Percentiles rank a stretch among this genome's conserved stretches.
Evolutionary conservation across 2,113 vertebrate species (phyloP).

Genomic region (Neolamprologus sp.): DNA sequence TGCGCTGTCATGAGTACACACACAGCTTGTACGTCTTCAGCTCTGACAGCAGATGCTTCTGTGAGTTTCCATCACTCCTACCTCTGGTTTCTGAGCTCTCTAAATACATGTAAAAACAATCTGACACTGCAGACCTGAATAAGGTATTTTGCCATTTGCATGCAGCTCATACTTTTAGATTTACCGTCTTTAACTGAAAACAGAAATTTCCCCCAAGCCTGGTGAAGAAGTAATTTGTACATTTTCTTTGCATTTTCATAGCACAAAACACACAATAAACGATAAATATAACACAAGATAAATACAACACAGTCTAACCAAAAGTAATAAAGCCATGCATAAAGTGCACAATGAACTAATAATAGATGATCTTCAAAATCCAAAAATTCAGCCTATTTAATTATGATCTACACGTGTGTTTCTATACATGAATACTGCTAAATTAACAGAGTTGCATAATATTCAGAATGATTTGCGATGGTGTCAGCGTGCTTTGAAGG

Average conservation of each 20-base stretch:
- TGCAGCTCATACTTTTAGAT: background rate
- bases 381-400: background rate
- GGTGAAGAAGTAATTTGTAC: background rate
- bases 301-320: background rate
- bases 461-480: fast-evolving
- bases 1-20: background rate
- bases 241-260: background rate
- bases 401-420: background rate
- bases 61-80: background rate
- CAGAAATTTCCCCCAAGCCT: background rate
- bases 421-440: background rate
- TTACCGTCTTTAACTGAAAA: background rate
- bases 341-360: conserved; percentile 36
- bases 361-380: background rate
- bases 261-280: background rate
- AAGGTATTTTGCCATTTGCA: background rate
- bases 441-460: background rate
- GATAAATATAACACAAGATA: background rate
- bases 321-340: conserved; percentile 40
- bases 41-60: background rate
- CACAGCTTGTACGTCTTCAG: background rate
- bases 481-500: background rate
- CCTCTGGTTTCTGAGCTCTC: background rate
- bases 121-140: background rate
- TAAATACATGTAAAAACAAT: background rate